Base-by-base conservation (phyloP, 2,113 vertebrate species). In the Microtus ochrogaster region DNA sequence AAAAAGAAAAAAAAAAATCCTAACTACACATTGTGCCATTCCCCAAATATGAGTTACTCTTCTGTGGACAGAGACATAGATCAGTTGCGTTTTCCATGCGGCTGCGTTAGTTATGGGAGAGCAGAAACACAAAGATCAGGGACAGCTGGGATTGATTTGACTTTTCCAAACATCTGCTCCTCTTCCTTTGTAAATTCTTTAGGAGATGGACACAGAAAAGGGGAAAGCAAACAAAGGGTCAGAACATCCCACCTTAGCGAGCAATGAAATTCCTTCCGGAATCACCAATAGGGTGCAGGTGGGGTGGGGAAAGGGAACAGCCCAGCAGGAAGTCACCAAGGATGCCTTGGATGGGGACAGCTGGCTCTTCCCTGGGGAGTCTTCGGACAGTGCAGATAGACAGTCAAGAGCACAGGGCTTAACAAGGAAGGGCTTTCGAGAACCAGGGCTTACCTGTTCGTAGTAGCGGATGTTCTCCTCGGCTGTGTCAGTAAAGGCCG, bases 401-500 rank as follows among this genome's bases (percentile, higher is more conserved):
- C 41, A 90, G 63, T 6, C n/a, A 87, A 36, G n/a, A 61, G 9
- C 10, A 0, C 3, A 47, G 21, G 26, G 6, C 36, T 12, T 33
- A 3, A 16, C 49, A 68, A 36, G 5, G 52, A 89, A 74, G 49
- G 10, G 78, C 24, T 22, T 22, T 7, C 6, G 21, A 11, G 33
- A 26, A 55, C 1, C 24, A 16, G 8, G 11, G 30, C 10, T 99
- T 98, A 99, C 99, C 99, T 99, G 99, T 98, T 99, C 99, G 19
- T 99, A 99, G 96, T 99, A 99, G 68, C 52, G 98, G 73, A 99
- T 97, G 66, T 99, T 99, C 96, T 98, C 99, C 96, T 99, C 99
- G 0, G 99, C 99, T 44, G 99, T 96, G 41, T 98, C 98, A 3
- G 98, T 85, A 47, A 99, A 99, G 0, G 99, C 98, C n/a, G 98